These are phyloP conservation scores for Echiichthys vipera DNA, from an alignment of 2,797 vertebrate genomes.

Conservation along the genomic window DNA sequence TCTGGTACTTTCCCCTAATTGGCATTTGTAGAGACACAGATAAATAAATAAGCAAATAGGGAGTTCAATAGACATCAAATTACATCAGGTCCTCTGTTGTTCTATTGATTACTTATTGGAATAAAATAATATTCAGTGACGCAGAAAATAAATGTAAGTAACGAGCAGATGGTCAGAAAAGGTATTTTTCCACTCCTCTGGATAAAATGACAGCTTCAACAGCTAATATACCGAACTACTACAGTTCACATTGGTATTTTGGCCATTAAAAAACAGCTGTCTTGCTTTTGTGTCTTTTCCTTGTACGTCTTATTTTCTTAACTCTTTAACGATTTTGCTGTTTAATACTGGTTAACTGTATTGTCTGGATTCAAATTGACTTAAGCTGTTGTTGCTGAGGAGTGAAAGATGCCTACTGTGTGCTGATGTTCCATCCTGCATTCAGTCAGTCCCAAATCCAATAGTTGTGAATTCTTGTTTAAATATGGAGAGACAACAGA, in stretches of 20 bases:
- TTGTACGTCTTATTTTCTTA: background rate
- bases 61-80: slow-evolving; percentile 25
- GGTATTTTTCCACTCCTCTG: background rate
- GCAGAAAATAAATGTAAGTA: slow-evolving; percentile 12
- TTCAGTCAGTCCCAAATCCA: slow-evolving; percentile 25
- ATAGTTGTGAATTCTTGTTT: slow-evolving; percentile 14
- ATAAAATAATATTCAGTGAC: slow-evolving; percentile 25
- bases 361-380: slow-evolving; percentile 49
- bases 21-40: slow-evolving; percentile 52
- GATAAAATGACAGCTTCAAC: background rate
- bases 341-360: slow-evolving; percentile 25
- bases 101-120: slow-evolving; percentile 44
- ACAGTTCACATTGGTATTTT: background rate
- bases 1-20: slow-evolving; percentile 24
- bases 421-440: slow-evolving; percentile 8
- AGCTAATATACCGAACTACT: background rate
- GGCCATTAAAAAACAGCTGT: background rate
- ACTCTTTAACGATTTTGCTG: slow-evolving; percentile 11
- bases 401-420: slow-evolving; percentile 19
- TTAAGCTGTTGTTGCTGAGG: slow-evolving; percentile 40
- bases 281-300: background rate
- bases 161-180: background rate
- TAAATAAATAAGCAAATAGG: slow-evolving; percentile 42
- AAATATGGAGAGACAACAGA: slow-evolving; percentile 31
- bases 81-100: slow-evolving; percentile 28